A percentile compares a stretch with the other conserved stretches of the same genome.
Conservation (phyloP, 2,113 vertebrate genomes). For the Nothobranchius furzeri region DNA sequence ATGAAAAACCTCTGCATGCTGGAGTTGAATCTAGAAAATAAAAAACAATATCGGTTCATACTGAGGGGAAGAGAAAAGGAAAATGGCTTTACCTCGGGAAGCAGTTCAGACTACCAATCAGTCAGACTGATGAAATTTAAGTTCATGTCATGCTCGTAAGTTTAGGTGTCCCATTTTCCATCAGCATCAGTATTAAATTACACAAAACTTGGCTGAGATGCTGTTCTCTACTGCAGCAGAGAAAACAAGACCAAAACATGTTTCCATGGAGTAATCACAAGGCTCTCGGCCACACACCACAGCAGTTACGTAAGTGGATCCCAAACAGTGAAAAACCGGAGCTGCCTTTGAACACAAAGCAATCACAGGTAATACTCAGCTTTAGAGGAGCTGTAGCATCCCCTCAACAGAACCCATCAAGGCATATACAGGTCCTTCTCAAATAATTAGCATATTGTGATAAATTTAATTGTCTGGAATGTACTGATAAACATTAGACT, state of each 20-base stretch:
- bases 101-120: no score
- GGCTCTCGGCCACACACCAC: constrained; percentile 32
- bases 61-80: no score
- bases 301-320: constrained; percentile 19
- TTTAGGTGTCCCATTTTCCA: constrained; percentile 33
- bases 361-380: constrained; percentile 3
- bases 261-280: constrained; percentile 9
- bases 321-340: not conserved
- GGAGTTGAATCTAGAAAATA: constrained; percentile 85
- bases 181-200: constrained; percentile 1
- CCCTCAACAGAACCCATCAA: not conserved
- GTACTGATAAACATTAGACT: no score
- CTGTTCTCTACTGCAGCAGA: not conserved
- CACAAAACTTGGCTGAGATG: not conserved
- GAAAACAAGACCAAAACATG: not conserved
- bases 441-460: no score
- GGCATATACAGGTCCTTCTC: constrained; percentile 6
- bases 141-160: not conserved
- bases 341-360: constrained; percentile 32
- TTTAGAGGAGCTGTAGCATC: constrained; percentile 5
- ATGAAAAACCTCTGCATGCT: constrained; percentile 86
- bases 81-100: no score
- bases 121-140: not conserved
- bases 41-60: constrained; percentile 8
- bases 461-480: no score